Evolutionary conservation across 2,113 vertebrate species (phyloP).

Genomic region (Tachysurus vachellii): DNA sequence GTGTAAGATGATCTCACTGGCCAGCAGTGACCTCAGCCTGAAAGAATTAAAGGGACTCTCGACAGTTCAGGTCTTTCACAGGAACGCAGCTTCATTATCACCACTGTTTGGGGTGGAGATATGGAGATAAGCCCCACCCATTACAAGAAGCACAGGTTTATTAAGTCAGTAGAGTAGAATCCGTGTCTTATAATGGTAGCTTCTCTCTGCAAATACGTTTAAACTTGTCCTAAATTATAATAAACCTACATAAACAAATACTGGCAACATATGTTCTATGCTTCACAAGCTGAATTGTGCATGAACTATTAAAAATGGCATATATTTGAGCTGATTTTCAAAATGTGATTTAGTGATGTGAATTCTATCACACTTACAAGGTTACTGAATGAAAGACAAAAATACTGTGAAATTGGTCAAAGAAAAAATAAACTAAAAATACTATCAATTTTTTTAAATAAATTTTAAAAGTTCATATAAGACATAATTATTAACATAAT

Average conservation of each 20-base stretch:
- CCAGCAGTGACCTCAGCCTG: conserved; percentile 72
- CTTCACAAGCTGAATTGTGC: no score
- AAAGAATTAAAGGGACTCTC: conserved; percentile 63
- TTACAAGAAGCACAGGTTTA: conserved; percentile 27
- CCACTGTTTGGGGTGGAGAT: conserved; percentile 45
- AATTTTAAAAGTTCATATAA: no score
- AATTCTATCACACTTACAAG: not conserved
- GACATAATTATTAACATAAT: not conserved
- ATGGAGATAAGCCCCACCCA: conserved; percentile 12
- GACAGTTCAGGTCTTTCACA: conserved; percentile 58
- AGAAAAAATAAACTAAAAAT: not conserved
- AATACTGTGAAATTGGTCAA: not conserved
- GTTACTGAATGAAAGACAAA: not conserved
- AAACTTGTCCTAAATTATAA: not conserved
- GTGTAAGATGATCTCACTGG: conserved; percentile 69
- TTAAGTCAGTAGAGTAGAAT: not conserved
- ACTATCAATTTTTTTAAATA: not conserved
- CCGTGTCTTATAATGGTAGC: not conserved
- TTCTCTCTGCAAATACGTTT: not conserved
- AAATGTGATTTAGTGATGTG: not conserved
- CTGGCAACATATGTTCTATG: no score
- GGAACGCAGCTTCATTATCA: conserved; percentile 64
- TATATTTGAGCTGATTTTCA: not conserved
- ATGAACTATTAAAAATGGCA: not conserved
- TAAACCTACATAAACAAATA: not conserved